Evolutionary conservation across 2,888 invertebrate genomes (phyloP).

Genomic region (Xestia c-nigrum): DNA sequence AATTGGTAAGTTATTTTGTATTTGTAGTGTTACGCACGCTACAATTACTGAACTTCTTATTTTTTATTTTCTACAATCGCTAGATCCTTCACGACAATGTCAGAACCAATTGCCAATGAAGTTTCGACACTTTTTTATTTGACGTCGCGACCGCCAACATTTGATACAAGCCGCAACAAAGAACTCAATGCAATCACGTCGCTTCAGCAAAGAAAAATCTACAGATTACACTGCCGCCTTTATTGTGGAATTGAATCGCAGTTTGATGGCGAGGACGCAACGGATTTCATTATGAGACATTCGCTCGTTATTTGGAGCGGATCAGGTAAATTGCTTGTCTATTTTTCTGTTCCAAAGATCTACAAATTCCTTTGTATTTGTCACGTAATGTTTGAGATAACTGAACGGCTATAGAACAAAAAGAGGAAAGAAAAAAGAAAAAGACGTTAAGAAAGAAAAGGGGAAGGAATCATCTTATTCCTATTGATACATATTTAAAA

Average conservation of each 20-base stretch:
- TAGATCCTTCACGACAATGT: background rate
- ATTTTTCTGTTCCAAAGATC: background rate
- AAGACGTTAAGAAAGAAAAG: too few relatives aligned
- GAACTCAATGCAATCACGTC: constrained; percentile 49
- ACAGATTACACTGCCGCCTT: constrained; percentile 54
- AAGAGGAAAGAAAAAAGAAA: too few relatives aligned
- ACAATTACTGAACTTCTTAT: background rate
- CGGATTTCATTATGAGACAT: constrained; percentile 34
- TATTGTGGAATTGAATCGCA: constrained; percentile 40
- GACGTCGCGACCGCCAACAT: background rate
- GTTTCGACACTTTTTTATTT: constrained; percentile 11
- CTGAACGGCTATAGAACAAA: background rate
- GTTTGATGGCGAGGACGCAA: constrained; percentile 29
- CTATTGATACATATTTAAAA: too few relatives aligned
- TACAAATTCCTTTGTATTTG: background rate
- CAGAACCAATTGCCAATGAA: background rate
- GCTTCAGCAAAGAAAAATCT: constrained; percentile 46
- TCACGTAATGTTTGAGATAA: constrained; percentile 2
- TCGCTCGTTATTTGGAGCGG: constrained; percentile 21
- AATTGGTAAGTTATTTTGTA: background rate
- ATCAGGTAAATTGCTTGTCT: constrained; percentile 6
- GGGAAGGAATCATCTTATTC: background rate
- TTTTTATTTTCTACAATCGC: background rate
- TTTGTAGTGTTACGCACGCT: background rate
- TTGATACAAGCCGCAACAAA: constrained; percentile 42